Evolutionary conservation across 2,888 invertebrate species (phyloP), one percentile per base, ranked within the genome.

Genomic region (Eupithecia subumbrata): DNA sequence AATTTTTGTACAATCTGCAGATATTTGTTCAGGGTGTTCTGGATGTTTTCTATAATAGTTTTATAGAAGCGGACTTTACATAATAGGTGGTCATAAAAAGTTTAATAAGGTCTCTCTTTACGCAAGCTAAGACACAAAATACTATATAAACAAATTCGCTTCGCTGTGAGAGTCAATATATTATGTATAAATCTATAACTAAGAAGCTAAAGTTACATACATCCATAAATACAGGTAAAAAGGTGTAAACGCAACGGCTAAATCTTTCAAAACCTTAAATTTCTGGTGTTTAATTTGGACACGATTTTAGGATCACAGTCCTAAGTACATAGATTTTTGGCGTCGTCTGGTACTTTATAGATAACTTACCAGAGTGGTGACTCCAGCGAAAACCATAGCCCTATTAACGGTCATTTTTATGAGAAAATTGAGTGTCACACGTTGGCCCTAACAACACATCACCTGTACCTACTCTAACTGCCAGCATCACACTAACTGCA

Each of bases 401-500:
- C 81, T 86, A 79, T 87, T 88, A 8, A 85, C 70, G 9, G 79
- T 75, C 86, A 88, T 86, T 76, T 56, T 56, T n/a, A 56, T 82
- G 73, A 70, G 71, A 67, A n/a, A 71, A 76, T 76, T 76, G 79
- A 79, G 76, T 75, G 43, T 43, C 22, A 68, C 68, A 68, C 68
- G 5, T 40, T 74, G 66, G 8, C 30, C 69, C 45, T 68, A 52
- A 74, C 67, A 30, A n/a, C 68, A 68, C 74, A 71, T 73, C 45
- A 75, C 69, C 79, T 78, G 43, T 76, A 78, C 80, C 80, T 73
- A 74, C 80, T 80, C 81, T 75, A 73, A 56, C 79, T 79, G 78
- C 80, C 84, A 88, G 84, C 86, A 87, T 87, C 84, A 84, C 84
- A 88, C 88, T 88, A 79, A 75, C 81, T 84, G 80, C 81, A 82